phyloP scores from a whole-genome alignment of 2,113 vertebrate genomes.

The Callipepla squamata region DNA sequence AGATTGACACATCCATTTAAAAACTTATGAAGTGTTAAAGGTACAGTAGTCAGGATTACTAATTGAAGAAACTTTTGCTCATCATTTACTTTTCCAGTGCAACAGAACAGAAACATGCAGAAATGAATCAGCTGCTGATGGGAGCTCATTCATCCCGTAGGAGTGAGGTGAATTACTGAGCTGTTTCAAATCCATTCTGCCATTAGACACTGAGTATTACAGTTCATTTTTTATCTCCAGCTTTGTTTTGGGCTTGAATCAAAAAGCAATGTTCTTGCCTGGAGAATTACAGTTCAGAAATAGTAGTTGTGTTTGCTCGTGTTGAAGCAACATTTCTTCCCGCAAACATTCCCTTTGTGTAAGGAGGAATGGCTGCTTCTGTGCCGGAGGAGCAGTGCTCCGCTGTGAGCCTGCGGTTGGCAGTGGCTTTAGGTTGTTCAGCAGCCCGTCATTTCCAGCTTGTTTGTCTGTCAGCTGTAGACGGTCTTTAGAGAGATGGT shows the following conservation, averaged over 20 bases:
- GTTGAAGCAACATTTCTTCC: neutral
- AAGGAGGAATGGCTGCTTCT: neutral
- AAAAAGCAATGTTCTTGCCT: neutral
- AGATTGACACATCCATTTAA: neutral
- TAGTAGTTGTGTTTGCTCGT: neutral
- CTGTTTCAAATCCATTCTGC: neutral
- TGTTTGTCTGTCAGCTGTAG: neutral
- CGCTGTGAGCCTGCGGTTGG: neutral
- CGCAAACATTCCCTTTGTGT: neutral
- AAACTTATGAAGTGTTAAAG: constrained; percentile 11
- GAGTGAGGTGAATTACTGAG: neutral
- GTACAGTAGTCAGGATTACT: neutral
- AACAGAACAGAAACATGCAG: neutral
- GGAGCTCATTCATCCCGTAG: neutral
- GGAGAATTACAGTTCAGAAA: neutral
- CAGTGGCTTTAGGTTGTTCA: neutral
- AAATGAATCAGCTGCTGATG: neutral
- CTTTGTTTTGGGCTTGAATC: neutral
- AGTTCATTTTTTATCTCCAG: neutral
- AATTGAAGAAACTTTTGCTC: neutral
- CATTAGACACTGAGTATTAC: neutral
- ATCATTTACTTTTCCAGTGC: neutral
- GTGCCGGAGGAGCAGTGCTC: neutral
- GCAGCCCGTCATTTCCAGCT: neutral
- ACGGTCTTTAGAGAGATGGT: neutral